Percentiles rank a stretch among this genome's conserved stretches.
These are phyloP conservation scores for Pantherophis alleghaniensis DNA, from an alignment of 2,797 vertebrate species.

Conservation along the genomic window DNA sequence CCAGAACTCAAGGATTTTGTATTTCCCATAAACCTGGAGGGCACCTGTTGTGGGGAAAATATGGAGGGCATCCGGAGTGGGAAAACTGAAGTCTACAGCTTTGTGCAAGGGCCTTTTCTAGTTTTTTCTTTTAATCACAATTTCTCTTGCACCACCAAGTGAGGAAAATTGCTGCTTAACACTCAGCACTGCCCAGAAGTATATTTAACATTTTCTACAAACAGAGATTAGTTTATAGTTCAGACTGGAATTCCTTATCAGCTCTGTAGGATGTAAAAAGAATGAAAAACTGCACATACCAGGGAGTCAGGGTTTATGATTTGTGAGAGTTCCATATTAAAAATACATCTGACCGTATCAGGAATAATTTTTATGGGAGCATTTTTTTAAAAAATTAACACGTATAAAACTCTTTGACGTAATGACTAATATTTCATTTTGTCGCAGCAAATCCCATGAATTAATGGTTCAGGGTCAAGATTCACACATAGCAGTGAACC, in stretches of 20 bases:
- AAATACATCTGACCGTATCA: background rate
- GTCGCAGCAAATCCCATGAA: background rate
- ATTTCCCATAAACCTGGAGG: background rate
- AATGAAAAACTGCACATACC: background rate
- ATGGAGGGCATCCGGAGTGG: background rate
- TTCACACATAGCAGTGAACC: background rate
- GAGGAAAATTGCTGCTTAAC: background rate
- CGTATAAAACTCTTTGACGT: background rate
- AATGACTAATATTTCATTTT: background rate
- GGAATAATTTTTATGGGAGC: background rate
- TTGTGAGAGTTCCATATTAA: background rate
- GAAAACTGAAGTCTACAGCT: background rate
- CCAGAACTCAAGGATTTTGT: background rate
- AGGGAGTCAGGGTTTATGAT: background rate
- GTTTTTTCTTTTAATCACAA: background rate
- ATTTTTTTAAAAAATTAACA: background rate
- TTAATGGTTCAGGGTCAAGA: background rate
- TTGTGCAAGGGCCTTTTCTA: background rate
- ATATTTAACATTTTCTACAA: slow-evolving; percentile 13
- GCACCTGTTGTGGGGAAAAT: background rate
- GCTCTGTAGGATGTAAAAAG: slow-evolving; percentile 19
- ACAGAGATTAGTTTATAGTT: background rate
- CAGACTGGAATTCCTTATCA: slow-evolving; percentile 22
- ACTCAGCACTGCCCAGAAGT: background rate
- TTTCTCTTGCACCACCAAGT: background rate